Percentiles rank a stretch among this genome's conserved stretches.
These are phyloP conservation scores for Galendromus occidentalis DNA, from an alignment of 1,140 invertebrate genomes.

Conservation along the genomic window DNA sequence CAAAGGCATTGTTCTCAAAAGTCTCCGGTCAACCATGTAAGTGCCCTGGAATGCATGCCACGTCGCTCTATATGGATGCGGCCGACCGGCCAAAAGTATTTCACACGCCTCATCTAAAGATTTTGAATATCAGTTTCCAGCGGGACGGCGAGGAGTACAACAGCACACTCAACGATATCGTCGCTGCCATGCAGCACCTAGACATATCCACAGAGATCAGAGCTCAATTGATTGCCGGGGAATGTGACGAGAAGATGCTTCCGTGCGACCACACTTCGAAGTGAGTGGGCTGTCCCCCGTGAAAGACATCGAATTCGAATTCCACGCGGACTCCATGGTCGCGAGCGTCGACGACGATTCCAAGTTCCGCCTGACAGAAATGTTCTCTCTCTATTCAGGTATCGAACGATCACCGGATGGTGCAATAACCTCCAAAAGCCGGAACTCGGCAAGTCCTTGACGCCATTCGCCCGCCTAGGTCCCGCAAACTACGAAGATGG, in stretches of 20 bases:
- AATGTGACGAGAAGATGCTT: neutral
- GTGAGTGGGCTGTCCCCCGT: conserved; percentile 11
- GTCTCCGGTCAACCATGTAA: conserved; percentile 20
- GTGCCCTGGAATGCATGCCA: conserved; percentile 10
- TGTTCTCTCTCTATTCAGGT: conserved; percentile 33
- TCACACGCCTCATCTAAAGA: too few relatives aligned
- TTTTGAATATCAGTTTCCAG: neutral
- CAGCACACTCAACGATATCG: neutral
- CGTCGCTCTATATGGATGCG: too few relatives aligned
- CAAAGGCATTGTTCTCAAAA: conserved; percentile 42
- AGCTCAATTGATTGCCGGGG: neutral
- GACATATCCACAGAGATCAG: neutral
- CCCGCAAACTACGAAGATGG: conserved; percentile 44
- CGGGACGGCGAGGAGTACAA: neutral
- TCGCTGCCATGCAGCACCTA: neutral
- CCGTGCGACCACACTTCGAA: conserved; percentile 12
- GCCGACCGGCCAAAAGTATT: too few relatives aligned
- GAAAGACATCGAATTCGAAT: too few relatives aligned
- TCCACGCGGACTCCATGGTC: too few relatives aligned
- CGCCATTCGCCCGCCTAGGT: conserved; percentile 36
- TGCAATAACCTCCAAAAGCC: conserved; percentile 55
- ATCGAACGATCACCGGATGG: conserved; percentile 47
- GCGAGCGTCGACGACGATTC: too few relatives aligned
- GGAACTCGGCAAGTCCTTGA: conserved; percentile 38
- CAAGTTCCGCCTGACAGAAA: too few relatives aligned